Evolutionary conservation across 2,113 vertebrate genomes (phyloP), one percentile per base, ranked within the genome.

Genomic region (Neomonachus schauinslandi): DNA sequence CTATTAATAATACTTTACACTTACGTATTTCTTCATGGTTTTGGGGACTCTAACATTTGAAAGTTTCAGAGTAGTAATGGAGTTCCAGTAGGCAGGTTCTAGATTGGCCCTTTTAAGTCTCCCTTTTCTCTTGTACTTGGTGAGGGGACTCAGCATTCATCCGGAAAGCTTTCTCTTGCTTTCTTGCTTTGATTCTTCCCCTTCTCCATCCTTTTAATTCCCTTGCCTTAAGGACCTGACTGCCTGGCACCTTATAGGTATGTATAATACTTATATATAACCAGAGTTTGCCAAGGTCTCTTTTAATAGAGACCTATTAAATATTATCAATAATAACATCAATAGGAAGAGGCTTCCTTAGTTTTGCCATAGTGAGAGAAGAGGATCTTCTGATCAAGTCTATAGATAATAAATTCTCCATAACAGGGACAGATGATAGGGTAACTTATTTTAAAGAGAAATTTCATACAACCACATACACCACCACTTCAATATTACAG

Each of bases 1-100:
- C 46, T 89, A 0, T 96, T 95, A 82, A 49, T 83, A 87, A 67
- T 83, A 49, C 19, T 71, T 79, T 57, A 57, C 12, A 57, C 7
- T 69, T 59, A 36, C 0, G 12, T 59, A 59, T 86, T 51, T 95
- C 63, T 69, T 71, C 51, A 53, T n/a, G 36, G 79, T 31, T 83
- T 82, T 13, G 31, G 49, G 65, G 19, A 42, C 31, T 71, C 51
- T 42, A 2, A 57, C 67, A 2, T 71, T 42, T 46, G 28, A 21
- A 69, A 57, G 28, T 42, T 33, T 57, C 26, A 1, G 26, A 80
- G 6, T 82, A 16, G 11, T 42, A 46, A 33, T 46, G 26, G n/a
- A 51, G 19, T 79, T n/a, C 39, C 16, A 33, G 18, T 24, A 33
- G 61, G 16, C 55, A 33, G 67, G 31, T 79, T 86, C 59, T 77